Percentiles rank a stretch among this genome's conserved stretches.
Conservation (phyloP, 2,797 vertebrate species). For the Gallirallus australis region DNA sequence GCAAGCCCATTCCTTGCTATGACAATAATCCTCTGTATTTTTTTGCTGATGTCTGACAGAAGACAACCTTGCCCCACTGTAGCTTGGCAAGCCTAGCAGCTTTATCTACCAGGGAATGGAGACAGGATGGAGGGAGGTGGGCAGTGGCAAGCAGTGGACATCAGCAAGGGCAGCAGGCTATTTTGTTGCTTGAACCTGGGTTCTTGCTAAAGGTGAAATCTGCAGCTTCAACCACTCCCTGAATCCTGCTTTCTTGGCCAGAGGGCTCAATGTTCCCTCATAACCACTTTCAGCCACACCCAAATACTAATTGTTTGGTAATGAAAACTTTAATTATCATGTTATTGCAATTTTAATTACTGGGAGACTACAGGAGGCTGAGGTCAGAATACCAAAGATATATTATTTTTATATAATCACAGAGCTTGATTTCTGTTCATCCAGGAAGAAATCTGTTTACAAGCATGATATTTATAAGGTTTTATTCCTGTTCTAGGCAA, state of each 20-base stretch:
- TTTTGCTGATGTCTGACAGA: background rate
- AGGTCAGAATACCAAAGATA: background rate
- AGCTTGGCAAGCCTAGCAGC: background rate
- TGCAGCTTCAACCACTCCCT: background rate
- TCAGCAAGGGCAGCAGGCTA: background rate
- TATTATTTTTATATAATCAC: background rate
- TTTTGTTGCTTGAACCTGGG: background rate
- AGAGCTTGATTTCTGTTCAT: background rate
- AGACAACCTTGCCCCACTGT: background rate
- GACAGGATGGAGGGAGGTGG: background rate
- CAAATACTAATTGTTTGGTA: conserved; percentile 44
- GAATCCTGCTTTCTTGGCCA: background rate
- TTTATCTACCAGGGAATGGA: rapidly evolving
- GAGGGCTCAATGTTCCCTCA: background rate
- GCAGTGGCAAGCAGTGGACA: background rate
- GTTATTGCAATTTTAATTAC: conserved; percentile 3
- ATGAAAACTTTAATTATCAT: conserved; percentile 22
- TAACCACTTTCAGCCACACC: background rate
- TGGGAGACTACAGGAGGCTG: background rate
- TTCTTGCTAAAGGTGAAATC: background rate
- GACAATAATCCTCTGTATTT: background rate
- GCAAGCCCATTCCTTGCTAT: background rate
- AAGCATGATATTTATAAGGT: background rate
- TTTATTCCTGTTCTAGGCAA: conserved; percentile 33
- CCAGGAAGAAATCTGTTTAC: conserved; percentile 9